These are phyloP conservation scores for Podarcis raffonei DNA, from an alignment of 2,113 vertebrate species.

Conservation along the genomic window DNA sequence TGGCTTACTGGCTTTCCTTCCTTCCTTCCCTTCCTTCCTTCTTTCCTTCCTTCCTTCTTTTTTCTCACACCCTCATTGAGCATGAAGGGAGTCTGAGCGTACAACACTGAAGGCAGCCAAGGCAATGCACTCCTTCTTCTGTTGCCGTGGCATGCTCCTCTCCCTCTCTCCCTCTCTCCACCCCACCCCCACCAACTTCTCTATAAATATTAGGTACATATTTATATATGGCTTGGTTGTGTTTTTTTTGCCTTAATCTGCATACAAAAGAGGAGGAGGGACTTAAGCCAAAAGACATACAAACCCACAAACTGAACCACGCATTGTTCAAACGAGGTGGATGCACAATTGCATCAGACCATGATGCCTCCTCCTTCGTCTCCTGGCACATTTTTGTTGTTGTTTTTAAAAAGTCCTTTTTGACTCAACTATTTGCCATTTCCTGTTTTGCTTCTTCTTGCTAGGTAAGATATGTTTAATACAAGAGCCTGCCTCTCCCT, in stretches of 20 bases:
- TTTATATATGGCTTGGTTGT: constrained; percentile 73
- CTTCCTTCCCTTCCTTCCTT: constrained; percentile 11
- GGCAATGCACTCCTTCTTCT: no score
- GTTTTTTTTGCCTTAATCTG: constrained; percentile 66
- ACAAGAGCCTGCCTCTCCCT: constrained; percentile 61
- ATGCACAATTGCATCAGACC: constrained; percentile 78
- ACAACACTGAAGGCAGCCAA: neutral
- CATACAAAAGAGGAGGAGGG: constrained; percentile 52
- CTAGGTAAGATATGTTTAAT: constrained; percentile 69
- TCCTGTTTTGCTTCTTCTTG: constrained; percentile 60
- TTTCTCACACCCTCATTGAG: constrained; percentile 36
- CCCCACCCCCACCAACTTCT: constrained; percentile 32
- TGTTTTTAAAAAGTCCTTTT: constrained; percentile 57
- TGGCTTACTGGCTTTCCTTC: constrained; percentile 12
- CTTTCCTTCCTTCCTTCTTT: constrained; percentile 6
- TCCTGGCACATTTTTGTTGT: constrained; percentile 62
- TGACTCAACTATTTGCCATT: constrained; percentile 66
- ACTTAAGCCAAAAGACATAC: neutral
- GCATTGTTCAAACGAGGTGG: constrained; percentile 75
- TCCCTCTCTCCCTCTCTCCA: constrained; percentile 57
- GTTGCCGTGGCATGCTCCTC: neutral
- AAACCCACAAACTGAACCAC: neutral
- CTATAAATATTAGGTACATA: constrained; percentile 36
- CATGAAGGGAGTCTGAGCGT: constrained; percentile 55
- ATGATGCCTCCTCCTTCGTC: constrained; percentile 71